Conservation (phyloP, 2,797 vertebrate species). For the Diplodus puntazzo region DNA sequence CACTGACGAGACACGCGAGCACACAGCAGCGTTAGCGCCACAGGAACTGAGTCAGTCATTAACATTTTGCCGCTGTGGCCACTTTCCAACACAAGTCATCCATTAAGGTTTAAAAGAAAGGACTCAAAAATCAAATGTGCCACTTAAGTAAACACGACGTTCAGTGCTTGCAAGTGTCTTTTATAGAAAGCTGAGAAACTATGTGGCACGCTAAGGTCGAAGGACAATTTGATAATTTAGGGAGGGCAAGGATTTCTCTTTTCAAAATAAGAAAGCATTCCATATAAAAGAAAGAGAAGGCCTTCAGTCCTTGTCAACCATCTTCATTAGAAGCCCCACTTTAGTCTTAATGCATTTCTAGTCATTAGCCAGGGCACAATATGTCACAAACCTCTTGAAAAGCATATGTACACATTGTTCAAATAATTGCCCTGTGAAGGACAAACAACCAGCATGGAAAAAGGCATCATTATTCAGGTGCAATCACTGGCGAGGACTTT, state of each 20-base stretch:
- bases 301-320: conserved; percentile 74
- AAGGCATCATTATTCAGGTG: conserved; percentile 75
- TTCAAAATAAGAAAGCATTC: conserved; percentile 65
- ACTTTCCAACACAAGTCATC: conserved; percentile 50
- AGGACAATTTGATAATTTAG: conserved; percentile 75
- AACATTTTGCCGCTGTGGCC: conserved; percentile 45
- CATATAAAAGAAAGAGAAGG: conserved; percentile 68
- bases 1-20: background rate
- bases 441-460: conserved; percentile 81
- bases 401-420: conserved; percentile 78
- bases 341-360: conserved; percentile 80
- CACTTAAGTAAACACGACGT: conserved; percentile 62
- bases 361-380: conserved; percentile 78
- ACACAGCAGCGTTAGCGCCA: background rate
- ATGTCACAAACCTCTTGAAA: conserved; percentile 78
- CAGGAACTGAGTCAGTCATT: conserved; percentile 35
- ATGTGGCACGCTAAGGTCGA: conserved; percentile 65
- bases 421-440: conserved; percentile 83
- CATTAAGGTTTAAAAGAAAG: conserved; percentile 66
- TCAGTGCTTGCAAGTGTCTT: conserved; percentile 65
- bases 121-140: conserved; percentile 55
- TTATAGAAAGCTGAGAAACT: conserved; percentile 72
- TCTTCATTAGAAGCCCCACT: conserved; percentile 79
- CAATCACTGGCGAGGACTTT: conserved; percentile 65
- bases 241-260: conserved; percentile 77